Evolutionary conservation across 2,888 invertebrate genomes (phyloP), one percentile per base, ranked within the genome.

Genomic region (Diarsia brunnea): DNA sequence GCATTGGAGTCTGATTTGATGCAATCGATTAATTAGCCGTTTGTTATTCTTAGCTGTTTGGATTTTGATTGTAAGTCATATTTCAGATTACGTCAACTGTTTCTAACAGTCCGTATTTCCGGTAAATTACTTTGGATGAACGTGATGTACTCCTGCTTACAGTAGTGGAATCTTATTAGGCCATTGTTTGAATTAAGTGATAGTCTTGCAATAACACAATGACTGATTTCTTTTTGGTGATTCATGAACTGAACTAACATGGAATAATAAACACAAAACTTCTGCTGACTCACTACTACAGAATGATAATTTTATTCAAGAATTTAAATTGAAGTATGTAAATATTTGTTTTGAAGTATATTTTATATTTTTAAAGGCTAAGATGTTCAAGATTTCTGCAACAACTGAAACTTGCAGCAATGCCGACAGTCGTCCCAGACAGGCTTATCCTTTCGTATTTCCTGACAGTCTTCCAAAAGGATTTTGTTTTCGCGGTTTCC

Each of bases 401-500:
- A 49, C n/a, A 58, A 43, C 47, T 72, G 47, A 65, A 84, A 73
- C 75, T 69, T 81, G 27, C n/a, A 75, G 61, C 75, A 72, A 70
- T 67, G 19, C 45, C 75, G 61, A 77, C 31, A 73, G 69, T 64
- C 61, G 38, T 73, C 61, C 16, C 58, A 61, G 31, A 49, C 31
- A 63, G 49, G 66, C 63, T 77, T 81, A 79, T 73, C 60, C 24
- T 51, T 74, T 55, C 65, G 43, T 58, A 78, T 85, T 83, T 65
- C 71, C 45, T 65, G 51, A 73, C 55, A 72, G 60, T 73, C 63
- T 81, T 58, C 58, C 43, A 51, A 75, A 75, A 43, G 68, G 70
- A 73, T 82, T 87, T 84, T 66, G 43, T 72, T 70, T 77, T 53
- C 64, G 65, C 51, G 16, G 38, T 69, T 72, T 67, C 64, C 71